Base-by-base conservation (phyloP, 2,113 vertebrate genomes). In the Pholis gunnellus region DNA sequence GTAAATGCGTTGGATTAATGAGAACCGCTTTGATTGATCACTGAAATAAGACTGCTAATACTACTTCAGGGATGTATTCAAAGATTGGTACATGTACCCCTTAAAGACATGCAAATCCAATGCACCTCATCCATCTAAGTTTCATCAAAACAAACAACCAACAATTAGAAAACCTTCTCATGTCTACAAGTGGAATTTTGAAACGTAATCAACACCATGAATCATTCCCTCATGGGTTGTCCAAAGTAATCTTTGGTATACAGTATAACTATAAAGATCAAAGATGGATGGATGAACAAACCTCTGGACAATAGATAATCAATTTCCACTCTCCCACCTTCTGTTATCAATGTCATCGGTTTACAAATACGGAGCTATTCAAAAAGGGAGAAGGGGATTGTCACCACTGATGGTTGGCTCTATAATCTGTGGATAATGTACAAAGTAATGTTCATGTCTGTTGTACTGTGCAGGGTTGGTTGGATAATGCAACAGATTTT, bases 401-500 rank as follows among this genome's bases (percentile, higher is more conserved):
- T 40, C n/a, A 25, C 7, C 15, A 27, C 15, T 0, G 2, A 22
- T 52, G 46, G 15, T 15, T 66, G 11, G 31, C 48, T 54, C 22
- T 72, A 20, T 42, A 52, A 22, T 79, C 22, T 48, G 5, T 59
- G 54, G 13, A 7, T 44, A 14, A 54, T 65, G 42, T 61, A 9
- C 48, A 9, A 42, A 40, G 9, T 29, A 0, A 60, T 72, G 75
- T 48, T 54, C 9, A 72, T 61, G 38, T 76, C 54, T 18, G 44
- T 36, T 61, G 17, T 59, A 52, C 46, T 75, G 61, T 22, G 18
- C 38, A 6, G 4, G 22, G 52, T 66, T 69, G 11, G 20, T 70
- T 69, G 8, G 25, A 83, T 44, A 17, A 13, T 50, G 31, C 31
- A 65, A 59, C n/a, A 60, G 5, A 75, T 46, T 74, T 8, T 63